Conservation (phyloP, 2,113 vertebrate genomes). For the Melanostigma gelatinosum region DNA sequence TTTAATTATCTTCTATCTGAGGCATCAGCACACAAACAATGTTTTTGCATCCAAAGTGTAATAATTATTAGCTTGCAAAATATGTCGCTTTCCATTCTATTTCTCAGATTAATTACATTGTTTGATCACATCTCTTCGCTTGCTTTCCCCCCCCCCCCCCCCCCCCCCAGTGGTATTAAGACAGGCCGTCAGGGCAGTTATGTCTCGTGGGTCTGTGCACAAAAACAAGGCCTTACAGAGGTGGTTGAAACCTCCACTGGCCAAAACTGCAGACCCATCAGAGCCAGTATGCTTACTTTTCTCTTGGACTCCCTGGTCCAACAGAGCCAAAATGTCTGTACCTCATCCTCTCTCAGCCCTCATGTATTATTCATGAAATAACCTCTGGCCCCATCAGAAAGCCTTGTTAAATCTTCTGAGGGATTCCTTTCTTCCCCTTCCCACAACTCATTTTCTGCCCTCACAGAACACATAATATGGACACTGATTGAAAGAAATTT, state of each 20-base stretch:
- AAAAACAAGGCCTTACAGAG: conserved; percentile 24
- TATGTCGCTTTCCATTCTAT: not conserved
- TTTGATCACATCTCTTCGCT: not conserved
- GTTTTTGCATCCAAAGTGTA: conserved; percentile 9
- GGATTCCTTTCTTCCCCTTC: conserved; percentile 66
- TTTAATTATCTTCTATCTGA: conserved; percentile 7
- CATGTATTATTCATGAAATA: conserved; percentile 79
- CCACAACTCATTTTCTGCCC: conserved; percentile 65
- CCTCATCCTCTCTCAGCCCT: conserved; percentile 54
- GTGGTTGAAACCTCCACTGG: conserved; percentile 20
- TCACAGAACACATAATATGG: conserved; percentile 69
- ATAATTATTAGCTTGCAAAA: conserved; percentile 9
- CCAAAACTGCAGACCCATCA: conserved; percentile 45
- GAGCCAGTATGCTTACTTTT: conserved; percentile 26
- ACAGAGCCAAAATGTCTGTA: conserved; percentile 67
- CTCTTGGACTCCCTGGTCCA: conserved; percentile 36
- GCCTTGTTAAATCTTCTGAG: conserved; percentile 80
- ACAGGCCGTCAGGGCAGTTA: conserved; percentile 31
- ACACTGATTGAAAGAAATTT: conserved; percentile 73
- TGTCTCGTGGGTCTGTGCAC: conserved; percentile 31
- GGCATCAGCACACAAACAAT: not conserved
- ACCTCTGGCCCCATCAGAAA: conserved; percentile 78
- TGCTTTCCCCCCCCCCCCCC: not conserved
- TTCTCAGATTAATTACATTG: not conserved
- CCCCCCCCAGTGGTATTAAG: conserved; percentile 9